Evolutionary conservation across 92 coral and sea anemone species (phyloP), one percentile per base, ranked within the genome.

Genomic region (Micromussa lordhowensis): DNA sequence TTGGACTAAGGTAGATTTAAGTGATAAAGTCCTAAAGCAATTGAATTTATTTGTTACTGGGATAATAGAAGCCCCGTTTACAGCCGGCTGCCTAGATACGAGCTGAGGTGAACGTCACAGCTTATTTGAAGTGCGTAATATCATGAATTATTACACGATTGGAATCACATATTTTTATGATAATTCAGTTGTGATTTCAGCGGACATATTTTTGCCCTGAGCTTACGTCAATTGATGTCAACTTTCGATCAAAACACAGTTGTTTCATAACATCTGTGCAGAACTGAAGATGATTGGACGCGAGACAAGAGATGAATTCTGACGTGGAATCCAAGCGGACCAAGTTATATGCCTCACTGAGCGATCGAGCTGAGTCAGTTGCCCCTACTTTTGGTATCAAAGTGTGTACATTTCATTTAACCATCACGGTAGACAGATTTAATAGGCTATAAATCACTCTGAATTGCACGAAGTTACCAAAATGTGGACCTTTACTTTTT

Each of bases 61-160:
- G 51, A 44, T 7, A 44, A 44, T 8, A 44, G 11, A 44, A 44
- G 51, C 0, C 0, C 0, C 12, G 51, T 44, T 44, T 44, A 44
- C 51, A 44, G 51, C 12, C 51, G 51, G 10, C 51, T 44, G 51
- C 51, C 51, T 9, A 44, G 51, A 12, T 44, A 44, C 8, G 51
- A 44, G 51, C 51, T 13, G 0, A 7, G 10, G 0, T 44, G 12
- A 44, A 8, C 51, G 51, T 44, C 51, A 44, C 51, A 44, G 51
- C 10, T 44, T 4, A 44, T 44, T 8, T 44, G 12, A 44, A 44
- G 51, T 44, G 10, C 36, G 74, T 22, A 32, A 36, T 24, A 36
- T 11, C 35, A 80, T 81, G 59, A 81, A 64, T 36, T 64, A 81
- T 28, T 44, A 14, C 85, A n/a, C 28, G 49, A 2, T 80, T 16